phyloP scores from a whole-genome alignment of 2,113 vertebrate species.

The Galemys pyrenaicus region DNA sequence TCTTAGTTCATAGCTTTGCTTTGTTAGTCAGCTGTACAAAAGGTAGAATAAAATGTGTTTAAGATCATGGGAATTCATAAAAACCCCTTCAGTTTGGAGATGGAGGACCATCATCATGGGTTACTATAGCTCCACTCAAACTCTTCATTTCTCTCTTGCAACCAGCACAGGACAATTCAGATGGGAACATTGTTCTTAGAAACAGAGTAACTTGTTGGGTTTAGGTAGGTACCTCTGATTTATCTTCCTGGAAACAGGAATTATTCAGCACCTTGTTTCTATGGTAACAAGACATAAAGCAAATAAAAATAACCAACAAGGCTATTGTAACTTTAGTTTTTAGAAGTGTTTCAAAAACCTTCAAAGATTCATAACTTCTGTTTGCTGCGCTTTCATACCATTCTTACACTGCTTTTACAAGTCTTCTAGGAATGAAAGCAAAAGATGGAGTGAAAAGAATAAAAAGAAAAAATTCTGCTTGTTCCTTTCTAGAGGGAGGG shows the following conservation, averaged over 20 bases:
- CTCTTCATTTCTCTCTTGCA: not conserved
- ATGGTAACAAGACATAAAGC: slow-evolving; percentile 54
- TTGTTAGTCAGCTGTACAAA: not conserved
- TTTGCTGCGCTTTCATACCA: slow-evolving; percentile 12
- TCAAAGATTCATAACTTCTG: slow-evolving; percentile 33
- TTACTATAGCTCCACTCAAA: fast-evolving
- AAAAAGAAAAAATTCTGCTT: not conserved
- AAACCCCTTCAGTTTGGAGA: too few species aligned
- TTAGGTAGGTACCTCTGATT: not conserved
- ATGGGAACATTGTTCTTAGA: not conserved
- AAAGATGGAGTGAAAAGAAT: slow-evolving; percentile 47
- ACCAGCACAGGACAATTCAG: not conserved
- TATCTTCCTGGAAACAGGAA: not conserved
- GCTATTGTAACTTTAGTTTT: slow-evolving; percentile 31
- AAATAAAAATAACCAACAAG: slow-evolving; percentile 62
- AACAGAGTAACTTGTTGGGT: not conserved
- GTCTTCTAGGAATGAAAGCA: slow-evolving; percentile 35
- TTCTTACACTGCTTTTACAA: slow-evolving; percentile 52
- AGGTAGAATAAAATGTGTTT: not conserved
- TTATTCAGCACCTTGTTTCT: slow-evolving; percentile 48
- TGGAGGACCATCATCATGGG: not conserved
- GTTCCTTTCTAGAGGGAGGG: not conserved
- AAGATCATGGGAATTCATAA: not conserved
- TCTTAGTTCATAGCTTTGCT: not conserved
- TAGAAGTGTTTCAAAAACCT: slow-evolving; percentile 18